Evolutionary conservation across 2,888 invertebrate genomes (phyloP).

Genomic region (Mimas tiliae): DNA sequence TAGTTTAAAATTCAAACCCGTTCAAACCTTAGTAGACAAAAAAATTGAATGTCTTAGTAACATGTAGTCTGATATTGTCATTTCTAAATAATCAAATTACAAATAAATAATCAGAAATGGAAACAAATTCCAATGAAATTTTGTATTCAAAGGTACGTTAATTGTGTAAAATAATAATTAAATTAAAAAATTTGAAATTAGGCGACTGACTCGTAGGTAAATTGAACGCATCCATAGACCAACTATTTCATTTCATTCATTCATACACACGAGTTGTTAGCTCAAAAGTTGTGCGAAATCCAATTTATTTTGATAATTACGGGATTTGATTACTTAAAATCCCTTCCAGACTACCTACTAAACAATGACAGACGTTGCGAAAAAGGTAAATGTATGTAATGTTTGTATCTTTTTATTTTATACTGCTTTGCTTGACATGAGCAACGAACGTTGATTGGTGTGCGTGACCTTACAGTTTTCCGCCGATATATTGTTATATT

Average conservation of each 20-base stretch:
- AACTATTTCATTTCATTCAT: conserved; percentile 50
- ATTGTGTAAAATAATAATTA: neutral
- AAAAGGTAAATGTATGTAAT: conserved; percentile 66
- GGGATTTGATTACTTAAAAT: conserved; percentile 43
- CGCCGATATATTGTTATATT: conserved; percentile 36
- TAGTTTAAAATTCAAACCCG: no score
- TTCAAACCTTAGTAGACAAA: conserved; percentile 32
- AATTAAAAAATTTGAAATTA: neutral
- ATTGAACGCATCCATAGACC: conserved; percentile 46
- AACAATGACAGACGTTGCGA: conserved; percentile 78
- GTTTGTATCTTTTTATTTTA: conserved; percentile 38
- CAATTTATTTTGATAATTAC: conserved; percentile 41
- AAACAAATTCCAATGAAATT: conserved; percentile 37
- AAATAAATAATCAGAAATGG: conserved; percentile 42
- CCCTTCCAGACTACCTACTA: conserved; percentile 39
- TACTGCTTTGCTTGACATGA: conserved; percentile 62
- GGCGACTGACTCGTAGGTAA: neutral
- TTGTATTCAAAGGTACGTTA: conserved; percentile 21
- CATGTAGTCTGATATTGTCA: conserved; percentile 22
- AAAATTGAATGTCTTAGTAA: conserved; percentile 33
- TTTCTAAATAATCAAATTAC: conserved; percentile 28
- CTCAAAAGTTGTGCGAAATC: conserved; percentile 44
- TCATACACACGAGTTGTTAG: conserved; percentile 57
- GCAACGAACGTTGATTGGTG: conserved; percentile 59
- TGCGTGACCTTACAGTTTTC: conserved; percentile 61